Conservation (phyloP, 2,113 vertebrate species). For the Nothocercus nigrocapillus region DNA sequence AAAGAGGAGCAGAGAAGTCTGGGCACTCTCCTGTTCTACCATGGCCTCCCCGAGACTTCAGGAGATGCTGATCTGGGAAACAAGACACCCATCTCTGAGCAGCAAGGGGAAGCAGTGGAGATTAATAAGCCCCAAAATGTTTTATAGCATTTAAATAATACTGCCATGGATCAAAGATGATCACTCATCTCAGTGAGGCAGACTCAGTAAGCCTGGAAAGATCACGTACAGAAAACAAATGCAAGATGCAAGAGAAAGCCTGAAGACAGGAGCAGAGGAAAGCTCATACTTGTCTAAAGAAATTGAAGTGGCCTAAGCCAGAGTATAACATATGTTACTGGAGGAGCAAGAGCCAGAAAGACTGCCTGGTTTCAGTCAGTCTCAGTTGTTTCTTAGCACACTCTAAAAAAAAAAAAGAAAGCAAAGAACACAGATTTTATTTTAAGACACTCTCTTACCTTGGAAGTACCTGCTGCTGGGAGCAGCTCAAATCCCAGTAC, state of each 20-base stretch:
- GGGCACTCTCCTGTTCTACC: not conserved
- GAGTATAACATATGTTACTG: constrained; percentile 53
- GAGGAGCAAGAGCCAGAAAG: constrained; percentile 51
- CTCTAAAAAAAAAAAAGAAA: no score
- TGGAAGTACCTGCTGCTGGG: constrained; percentile 58
- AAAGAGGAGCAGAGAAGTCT: not conserved
- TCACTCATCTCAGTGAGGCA: not conserved
- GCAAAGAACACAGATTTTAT: not conserved
- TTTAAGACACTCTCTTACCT: constrained; percentile 62
- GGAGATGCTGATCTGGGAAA: constrained; percentile 34
- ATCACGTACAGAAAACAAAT: constrained; percentile 27
- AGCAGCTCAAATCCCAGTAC: constrained; percentile 10
- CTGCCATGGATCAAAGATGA: constrained; percentile 30
- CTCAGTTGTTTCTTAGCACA: constrained; percentile 56
- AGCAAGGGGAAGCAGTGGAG: not conserved
- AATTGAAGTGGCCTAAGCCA: constrained; percentile 21
- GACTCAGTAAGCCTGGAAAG: not conserved
- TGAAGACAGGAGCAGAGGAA: constrained; percentile 15
- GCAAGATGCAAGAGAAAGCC: constrained; percentile 23
- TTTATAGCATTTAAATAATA: constrained; percentile 32
- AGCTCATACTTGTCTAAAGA: not conserved
- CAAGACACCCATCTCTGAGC: not conserved
- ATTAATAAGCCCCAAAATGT: constrained; percentile 43
- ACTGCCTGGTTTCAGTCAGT: constrained; percentile 68
- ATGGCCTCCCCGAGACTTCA: accelerated